Conservation (phyloP, 2,113 vertebrate species). For the Gymnobelideus leadbeateri region DNA sequence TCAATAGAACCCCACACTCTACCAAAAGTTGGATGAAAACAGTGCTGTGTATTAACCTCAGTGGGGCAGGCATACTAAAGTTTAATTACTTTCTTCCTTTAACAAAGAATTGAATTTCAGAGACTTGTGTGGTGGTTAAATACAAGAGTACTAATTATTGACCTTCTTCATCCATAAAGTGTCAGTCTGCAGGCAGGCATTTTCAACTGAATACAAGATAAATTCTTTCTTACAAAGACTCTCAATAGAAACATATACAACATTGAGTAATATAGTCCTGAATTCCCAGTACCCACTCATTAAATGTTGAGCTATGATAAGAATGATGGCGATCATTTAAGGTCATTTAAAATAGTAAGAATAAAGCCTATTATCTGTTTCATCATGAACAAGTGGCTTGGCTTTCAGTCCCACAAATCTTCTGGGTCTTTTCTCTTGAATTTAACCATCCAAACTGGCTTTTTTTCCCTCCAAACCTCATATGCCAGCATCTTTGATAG, state of each 20-base stretch:
- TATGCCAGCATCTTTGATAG: neutral
- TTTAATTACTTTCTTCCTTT: neutral
- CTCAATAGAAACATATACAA: neutral
- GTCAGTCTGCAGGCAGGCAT: neutral
- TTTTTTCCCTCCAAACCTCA: neutral
- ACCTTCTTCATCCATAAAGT: neutral
- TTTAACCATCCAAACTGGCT: neutral
- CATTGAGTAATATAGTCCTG: neutral
- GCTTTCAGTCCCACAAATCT: neutral
- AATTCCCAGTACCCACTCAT: neutral
- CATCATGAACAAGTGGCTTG: neutral
- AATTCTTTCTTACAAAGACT: constrained; percentile 30
- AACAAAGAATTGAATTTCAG: constrained; percentile 21
- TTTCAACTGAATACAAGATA: constrained; percentile 15
- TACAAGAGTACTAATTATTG: neutral
- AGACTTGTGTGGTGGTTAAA: neutral
- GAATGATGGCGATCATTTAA: neutral
- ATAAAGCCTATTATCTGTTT: neutral
- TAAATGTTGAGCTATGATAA: constrained; percentile 11
- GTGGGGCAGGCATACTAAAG: neutral
- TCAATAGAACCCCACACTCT: neutral
- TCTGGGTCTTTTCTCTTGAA: neutral
- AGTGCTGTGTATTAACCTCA: neutral
- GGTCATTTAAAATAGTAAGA: neutral
- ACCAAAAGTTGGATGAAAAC: neutral